Conservation (phyloP, 2,888 invertebrate genomes). For the Linyphia triangularis region DNA sequence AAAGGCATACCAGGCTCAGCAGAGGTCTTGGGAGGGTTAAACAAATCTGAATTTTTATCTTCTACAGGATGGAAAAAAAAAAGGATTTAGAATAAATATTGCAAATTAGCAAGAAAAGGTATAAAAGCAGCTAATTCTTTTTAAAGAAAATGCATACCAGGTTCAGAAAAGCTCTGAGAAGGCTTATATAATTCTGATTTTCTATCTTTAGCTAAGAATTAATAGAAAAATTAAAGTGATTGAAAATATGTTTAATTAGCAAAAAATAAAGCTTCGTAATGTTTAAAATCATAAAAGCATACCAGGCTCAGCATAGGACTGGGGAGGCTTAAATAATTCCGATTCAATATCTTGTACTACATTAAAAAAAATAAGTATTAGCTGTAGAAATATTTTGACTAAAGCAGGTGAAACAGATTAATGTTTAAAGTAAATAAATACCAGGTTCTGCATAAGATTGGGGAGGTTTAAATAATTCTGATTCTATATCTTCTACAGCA, state of each 20-base stretch:
- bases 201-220: neutral
- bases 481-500: slow-evolving; percentile 47
- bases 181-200: neutral
- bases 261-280: neutral
- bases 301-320: slow-evolving; percentile 55
- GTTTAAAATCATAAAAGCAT: neutral
- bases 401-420: neutral
- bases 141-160: neutral
- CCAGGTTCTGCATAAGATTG: slow-evolving; percentile 52
- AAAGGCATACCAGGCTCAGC: neutral
- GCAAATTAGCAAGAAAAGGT: neutral
- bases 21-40: neutral
- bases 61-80: neutral
- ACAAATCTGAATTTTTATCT: neutral
- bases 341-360: slow-evolving; percentile 43
- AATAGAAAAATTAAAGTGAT: neutral
- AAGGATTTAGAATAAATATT: neutral
- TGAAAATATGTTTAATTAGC: neutral
- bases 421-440: neutral
- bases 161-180: slow-evolving; percentile 24
- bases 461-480: slow-evolving; percentile 56
- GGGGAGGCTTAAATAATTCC: slow-evolving; percentile 54
- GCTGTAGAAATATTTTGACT: neutral
- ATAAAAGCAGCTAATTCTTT: neutral
- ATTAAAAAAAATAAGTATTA: neutral